Conservation (phyloP, 2,797 vertebrate genomes). For the Danio jaintianensis region DNA sequence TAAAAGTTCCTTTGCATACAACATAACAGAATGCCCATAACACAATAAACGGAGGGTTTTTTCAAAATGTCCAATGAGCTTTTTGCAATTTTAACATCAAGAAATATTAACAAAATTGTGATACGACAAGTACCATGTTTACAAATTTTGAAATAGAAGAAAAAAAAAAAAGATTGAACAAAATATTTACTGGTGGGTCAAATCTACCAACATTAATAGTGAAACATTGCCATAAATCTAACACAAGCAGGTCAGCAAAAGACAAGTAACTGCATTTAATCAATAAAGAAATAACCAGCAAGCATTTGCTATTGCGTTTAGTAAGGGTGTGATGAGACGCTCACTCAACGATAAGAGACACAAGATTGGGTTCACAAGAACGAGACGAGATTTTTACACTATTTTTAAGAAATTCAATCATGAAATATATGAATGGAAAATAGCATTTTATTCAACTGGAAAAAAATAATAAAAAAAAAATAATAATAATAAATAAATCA, state of each 20-base stretch:
- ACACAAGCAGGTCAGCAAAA: too few species aligned
- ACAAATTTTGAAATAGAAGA: neutral
- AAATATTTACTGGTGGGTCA: slow-evolving; percentile 4
- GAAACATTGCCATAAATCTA: slow-evolving; percentile 36
- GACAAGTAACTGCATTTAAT: neutral
- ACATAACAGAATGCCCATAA: neutral
- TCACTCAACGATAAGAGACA: too few species aligned
- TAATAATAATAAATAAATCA: too few species aligned
- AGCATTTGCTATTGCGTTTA: too few species aligned
- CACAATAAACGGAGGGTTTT: neutral
- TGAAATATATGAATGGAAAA: too few species aligned
- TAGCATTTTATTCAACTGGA: too few species aligned
- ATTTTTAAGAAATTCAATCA: too few species aligned
- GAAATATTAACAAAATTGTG: neutral
- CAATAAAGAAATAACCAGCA: slow-evolving; percentile 23
- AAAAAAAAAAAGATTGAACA: neutral
- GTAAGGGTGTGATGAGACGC: too few species aligned
- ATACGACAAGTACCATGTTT: slow-evolving; percentile 29
- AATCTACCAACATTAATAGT: slow-evolving; percentile 27
- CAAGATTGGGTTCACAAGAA: too few species aligned
- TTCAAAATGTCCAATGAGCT: neutral
- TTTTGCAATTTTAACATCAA: neutral
- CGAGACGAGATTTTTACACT: too few species aligned
- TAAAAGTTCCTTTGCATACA: slow-evolving; percentile 30
- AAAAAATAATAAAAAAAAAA: too few species aligned